Percentiles rank a stretch among this genome's conserved stretches.
Evolutionary conservation across 2,113 vertebrate species (phyloP).

Genomic region (Nasalis larvatus): DNA sequence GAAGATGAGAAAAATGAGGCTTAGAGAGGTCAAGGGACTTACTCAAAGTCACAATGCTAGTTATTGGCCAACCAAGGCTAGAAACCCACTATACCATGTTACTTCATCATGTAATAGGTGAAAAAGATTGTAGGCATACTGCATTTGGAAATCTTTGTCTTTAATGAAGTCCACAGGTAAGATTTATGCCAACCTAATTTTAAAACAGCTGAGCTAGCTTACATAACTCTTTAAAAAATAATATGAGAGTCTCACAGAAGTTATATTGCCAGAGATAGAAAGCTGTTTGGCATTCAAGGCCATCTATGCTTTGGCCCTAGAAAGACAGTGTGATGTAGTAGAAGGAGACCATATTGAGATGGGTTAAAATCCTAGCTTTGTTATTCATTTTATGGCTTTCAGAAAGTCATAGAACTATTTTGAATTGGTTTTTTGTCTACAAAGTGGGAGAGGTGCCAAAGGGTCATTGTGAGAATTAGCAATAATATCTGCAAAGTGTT

Average conservation of each 20-base stretch:
- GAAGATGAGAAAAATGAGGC: background rate
- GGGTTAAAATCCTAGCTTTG: background rate
- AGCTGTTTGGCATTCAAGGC: background rate
- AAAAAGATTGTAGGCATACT: background rate
- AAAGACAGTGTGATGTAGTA: background rate
- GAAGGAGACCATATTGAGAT: background rate
- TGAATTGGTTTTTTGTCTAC: background rate
- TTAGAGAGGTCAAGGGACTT: background rate
- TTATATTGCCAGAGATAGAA: background rate
- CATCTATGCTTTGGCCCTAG: background rate
- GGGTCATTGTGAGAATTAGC: background rate
- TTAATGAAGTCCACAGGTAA: background rate
- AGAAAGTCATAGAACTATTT: background rate
- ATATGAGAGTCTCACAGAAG: background rate
- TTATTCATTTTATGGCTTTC: background rate
- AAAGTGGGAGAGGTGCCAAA: background rate
- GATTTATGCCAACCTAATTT: background rate
- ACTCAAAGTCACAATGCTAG: background rate
- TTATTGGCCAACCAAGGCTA: background rate
- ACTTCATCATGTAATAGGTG: background rate
- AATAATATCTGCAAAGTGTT: background rate
- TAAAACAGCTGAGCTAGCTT: background rate
- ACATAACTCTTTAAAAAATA: background rate
- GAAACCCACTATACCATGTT: background rate
- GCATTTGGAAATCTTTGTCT: background rate